Evolutionary conservation across 2,797 vertebrate genomes (phyloP).

Genomic region (Peromyscus eremicus): DNA sequence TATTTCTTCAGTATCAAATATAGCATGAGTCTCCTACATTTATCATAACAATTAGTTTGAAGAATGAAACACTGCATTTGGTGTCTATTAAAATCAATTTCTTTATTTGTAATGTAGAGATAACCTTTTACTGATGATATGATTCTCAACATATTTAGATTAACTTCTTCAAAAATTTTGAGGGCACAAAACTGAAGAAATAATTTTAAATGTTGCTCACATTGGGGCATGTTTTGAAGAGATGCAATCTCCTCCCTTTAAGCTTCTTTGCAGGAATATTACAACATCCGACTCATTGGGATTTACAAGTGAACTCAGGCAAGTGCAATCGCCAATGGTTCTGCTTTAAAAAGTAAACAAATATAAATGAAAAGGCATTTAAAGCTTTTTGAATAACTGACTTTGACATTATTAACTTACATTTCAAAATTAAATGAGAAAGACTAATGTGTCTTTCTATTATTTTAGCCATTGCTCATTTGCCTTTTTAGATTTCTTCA

Average conservation of each 20-base stretch:
- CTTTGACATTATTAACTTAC: background rate
- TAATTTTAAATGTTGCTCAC: background rate
- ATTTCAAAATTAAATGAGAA: background rate
- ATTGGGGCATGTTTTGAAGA: accelerated
- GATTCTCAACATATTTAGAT: constrained; percentile 8
- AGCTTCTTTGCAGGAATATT: background rate
- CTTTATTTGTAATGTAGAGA: constrained; percentile 22
- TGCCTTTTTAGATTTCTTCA: constrained; percentile 10
- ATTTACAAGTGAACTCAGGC: background rate
- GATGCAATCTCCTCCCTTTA: background rate
- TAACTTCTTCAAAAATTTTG: background rate
- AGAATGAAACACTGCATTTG: background rate
- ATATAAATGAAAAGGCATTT: background rate
- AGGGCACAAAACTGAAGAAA: background rate
- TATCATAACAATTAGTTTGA: background rate
- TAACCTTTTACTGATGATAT: background rate
- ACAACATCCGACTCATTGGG: accelerated
- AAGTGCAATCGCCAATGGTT: background rate
- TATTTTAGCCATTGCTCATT: constrained; percentile 45
- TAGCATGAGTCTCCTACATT: background rate
- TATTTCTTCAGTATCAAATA: background rate
- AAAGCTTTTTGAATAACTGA: background rate
- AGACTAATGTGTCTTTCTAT: background rate
- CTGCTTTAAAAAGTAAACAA: constrained; percentile 26
- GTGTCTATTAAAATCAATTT: background rate